These are phyloP conservation scores for Eupithecia abbreviata DNA, from an alignment of 2,888 invertebrate species.

Conservation along the genomic window DNA sequence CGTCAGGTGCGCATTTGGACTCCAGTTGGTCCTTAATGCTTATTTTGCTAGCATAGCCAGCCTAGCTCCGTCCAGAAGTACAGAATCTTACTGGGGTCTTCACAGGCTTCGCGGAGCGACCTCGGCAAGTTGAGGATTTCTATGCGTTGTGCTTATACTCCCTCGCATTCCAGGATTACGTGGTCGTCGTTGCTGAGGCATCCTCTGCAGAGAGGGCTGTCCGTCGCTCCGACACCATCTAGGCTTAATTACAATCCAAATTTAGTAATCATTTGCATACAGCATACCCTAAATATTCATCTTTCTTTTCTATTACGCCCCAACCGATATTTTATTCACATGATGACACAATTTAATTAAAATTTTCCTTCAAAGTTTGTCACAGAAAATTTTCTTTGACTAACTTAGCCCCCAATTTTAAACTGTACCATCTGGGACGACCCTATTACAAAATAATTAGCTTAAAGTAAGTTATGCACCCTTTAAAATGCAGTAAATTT, in stretches of 20 bases:
- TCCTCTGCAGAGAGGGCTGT: too few species aligned
- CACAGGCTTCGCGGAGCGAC: too few species aligned
- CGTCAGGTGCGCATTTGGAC: too few species aligned
- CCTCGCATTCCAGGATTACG: too few species aligned
- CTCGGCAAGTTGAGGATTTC: too few species aligned
- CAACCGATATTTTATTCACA: conserved; percentile 60
- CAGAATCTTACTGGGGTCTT: too few species aligned
- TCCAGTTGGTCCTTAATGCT: too few species aligned
- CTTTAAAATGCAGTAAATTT: conserved; percentile 80
- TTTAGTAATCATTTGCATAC: conserved; percentile 6
- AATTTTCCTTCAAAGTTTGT: conserved; percentile 66
- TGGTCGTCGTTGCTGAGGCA: too few species aligned
- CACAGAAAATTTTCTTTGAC: conserved; percentile 65
- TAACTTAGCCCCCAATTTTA: conserved; percentile 61
- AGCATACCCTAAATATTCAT: conserved; percentile 15
- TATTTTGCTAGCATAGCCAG: too few species aligned
- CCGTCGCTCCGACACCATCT: too few species aligned
- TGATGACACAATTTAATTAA: conserved; percentile 66
- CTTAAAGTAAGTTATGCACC: conserved; percentile 81
- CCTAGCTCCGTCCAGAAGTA: too few species aligned
- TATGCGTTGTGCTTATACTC: too few species aligned
- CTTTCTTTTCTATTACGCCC: conserved; percentile 30
- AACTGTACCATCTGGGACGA: conserved; percentile 74
- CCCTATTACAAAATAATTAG: conserved; percentile 81
- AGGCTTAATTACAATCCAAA: conserved; percentile 3